Evolutionary conservation across 2,797 vertebrate genomes (phyloP), one percentile per base, ranked within the genome.

Genomic region (Anisognathus igniventris): DNA sequence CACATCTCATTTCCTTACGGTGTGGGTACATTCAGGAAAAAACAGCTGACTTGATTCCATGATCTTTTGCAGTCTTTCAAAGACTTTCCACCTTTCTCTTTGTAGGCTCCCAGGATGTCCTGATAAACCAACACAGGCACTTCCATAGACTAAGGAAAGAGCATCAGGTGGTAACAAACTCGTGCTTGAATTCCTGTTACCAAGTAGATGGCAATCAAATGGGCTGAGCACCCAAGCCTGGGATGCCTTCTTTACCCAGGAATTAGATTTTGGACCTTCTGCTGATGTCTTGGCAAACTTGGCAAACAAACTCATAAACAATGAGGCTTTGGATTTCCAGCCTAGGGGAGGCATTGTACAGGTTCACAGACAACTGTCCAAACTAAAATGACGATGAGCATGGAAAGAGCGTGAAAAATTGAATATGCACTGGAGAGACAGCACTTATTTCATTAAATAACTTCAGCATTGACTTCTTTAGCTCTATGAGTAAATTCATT

Each of bases 391-490:
- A 80, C 17, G 1, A 60, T 9, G 12, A 92, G n/a, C 27, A 24
- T 48, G 54, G 40, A 64, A 90, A 74, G 19, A 73, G 25, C 7
- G 4, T 51, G 58, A 78, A 93, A 82, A 88, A 61, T 39, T 48
- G 51, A 73, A 72, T 62, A n/a, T 24, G 30, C 37, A 33, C 25
- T 47, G n/a, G 50, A 50, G 33, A 92, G 24, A 39, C 14, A 77
- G 42, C 30, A 53, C 25, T 66, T 79, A 56, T 31, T 81, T 94
- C 58, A 75, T 65, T 57, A 65, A 74, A 22, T 68, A 66, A 73
- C 71, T 87, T 94, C 57, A 94, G 39, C 65, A 50, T 21, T 62
- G 75, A 93, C 58, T 94, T 80, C 70, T 87, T 91, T 44, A 89
- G 35, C 5, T 15, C 47, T 58, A 2, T 76, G 66, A 58, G 45